A percentile compares a stretch with the other conserved stretches of the same genome.
phyloP scores from a whole-genome alignment of 2,888 invertebrate species.

The Caenorhabditis auriculariae region DNA sequence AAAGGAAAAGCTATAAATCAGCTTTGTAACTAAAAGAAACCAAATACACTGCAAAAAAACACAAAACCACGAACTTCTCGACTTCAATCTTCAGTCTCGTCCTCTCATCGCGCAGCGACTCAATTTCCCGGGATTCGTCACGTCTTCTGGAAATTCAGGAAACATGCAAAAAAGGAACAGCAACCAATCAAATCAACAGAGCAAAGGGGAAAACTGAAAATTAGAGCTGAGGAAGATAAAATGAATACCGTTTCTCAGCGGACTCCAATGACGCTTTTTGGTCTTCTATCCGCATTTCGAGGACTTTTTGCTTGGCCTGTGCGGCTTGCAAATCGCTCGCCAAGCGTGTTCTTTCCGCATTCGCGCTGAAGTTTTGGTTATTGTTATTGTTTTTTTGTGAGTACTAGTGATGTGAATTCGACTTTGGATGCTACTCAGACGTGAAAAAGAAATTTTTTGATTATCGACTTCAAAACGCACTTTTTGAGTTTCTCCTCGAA shows the following conservation, averaged over 20 bases:
- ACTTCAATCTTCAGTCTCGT: constrained; percentile 10
- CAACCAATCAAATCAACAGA: background rate
- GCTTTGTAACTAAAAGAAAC: too few relatives aligned
- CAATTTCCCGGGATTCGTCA: constrained; percentile 11
- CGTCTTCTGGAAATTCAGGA: constrained; percentile 8
- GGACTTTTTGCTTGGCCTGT: constrained; percentile 1
- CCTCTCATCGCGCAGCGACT: constrained; percentile 5
- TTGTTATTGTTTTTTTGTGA: background rate
- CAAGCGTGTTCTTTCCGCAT: constrained; percentile 18
- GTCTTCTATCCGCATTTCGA: constrained; percentile 11
- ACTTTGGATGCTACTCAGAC: background rate
- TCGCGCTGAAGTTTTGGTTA: constrained; percentile 9
- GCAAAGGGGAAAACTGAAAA: background rate
- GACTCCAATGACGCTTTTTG: constrained; percentile 6
- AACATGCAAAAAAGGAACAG: background rate
- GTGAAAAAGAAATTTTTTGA: background rate
- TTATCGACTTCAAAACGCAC: constrained; percentile 16
- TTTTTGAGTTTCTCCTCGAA: constrained; percentile 25
- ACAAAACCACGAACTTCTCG: constrained; percentile 4
- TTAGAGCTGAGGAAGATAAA: background rate
- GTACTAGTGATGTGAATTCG: background rate
- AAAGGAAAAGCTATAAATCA: too few relatives aligned
- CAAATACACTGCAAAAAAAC: background rate
- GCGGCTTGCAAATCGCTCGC: constrained; percentile 18
- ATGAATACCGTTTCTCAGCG: constrained; percentile 18